These are phyloP conservation scores for Murina feae DNA, from an alignment of 2,113 vertebrate species.

Conservation along the genomic window DNA sequence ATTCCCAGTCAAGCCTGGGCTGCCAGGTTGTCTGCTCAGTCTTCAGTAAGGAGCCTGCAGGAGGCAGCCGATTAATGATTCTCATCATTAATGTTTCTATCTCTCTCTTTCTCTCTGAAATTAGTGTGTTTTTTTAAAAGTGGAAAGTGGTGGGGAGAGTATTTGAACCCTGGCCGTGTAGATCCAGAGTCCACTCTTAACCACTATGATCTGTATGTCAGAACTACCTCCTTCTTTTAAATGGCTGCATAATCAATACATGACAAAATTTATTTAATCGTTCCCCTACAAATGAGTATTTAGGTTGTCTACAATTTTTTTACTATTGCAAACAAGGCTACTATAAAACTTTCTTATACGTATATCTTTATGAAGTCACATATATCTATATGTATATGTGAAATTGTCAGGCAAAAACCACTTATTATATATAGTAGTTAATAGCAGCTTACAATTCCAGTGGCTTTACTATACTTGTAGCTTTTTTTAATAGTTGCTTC, in stretches of 20 bases:
- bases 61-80: no score
- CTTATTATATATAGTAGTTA: not conserved
- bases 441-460: not conserved
- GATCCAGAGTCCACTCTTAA: not conserved
- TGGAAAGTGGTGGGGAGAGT: not conserved
- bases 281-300: not conserved
- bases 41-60: no score
- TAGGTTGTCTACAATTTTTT: not conserved
- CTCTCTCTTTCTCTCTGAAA: no score
- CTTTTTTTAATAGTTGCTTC: not conserved
- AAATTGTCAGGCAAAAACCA: not conserved
- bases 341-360: not conserved
- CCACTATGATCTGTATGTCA: not conserved
- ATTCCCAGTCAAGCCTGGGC: no score
- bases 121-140: no score
- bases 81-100: no score
- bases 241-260: not conserved
- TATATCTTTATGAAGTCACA: not conserved
- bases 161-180: not conserved
- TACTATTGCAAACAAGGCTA: not conserved
- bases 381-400: not conserved
- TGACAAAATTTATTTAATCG: not conserved
- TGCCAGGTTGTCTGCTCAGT: no score
- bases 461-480: not conserved
- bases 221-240: not conserved